Evolutionary conservation across 1,140 invertebrate genomes (phyloP).

Genomic region (Schlechtendalia chinensis): DNA sequence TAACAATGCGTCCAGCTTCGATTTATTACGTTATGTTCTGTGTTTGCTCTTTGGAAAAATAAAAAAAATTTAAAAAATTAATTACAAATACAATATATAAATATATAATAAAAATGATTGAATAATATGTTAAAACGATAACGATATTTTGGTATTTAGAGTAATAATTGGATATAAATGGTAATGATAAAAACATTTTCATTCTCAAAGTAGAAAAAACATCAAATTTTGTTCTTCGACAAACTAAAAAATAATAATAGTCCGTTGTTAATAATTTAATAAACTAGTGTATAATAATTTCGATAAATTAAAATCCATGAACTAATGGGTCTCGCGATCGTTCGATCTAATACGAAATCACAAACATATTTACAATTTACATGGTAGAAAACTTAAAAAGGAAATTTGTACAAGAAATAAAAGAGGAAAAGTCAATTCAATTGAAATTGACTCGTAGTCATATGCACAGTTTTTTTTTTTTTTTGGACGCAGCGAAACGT

Average conservation of each 20-base stretch:
- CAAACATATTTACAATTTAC: slow-evolving; percentile 34
- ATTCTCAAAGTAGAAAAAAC: slow-evolving; percentile 11
- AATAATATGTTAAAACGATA: neutral
- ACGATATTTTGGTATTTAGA: neutral
- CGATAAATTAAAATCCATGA: slow-evolving; percentile 14
- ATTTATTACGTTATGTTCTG: neutral
- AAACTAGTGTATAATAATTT: slow-evolving; percentile 2
- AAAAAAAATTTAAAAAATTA: no score
- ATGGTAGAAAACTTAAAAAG: neutral
- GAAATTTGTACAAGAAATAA: neutral
- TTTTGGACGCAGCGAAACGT: slow-evolving; percentile 28
- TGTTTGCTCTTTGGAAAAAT: neutral
- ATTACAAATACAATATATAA: neutral
- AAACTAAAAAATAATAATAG: slow-evolving; percentile 4
- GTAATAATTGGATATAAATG: neutral
- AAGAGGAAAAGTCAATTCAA: neutral
- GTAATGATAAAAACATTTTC: neutral
- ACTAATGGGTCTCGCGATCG: neutral
- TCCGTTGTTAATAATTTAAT: slow-evolving; percentile 8
- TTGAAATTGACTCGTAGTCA: slow-evolving; percentile 24
- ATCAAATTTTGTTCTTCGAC: neutral
- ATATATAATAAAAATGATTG: neutral
- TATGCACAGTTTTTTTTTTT: no score
- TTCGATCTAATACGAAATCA: slow-evolving; percentile 20
- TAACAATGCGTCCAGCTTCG: neutral